Conservation (phyloP, 2,888 invertebrate genomes). For the Endomychus coccineus region DNA sequence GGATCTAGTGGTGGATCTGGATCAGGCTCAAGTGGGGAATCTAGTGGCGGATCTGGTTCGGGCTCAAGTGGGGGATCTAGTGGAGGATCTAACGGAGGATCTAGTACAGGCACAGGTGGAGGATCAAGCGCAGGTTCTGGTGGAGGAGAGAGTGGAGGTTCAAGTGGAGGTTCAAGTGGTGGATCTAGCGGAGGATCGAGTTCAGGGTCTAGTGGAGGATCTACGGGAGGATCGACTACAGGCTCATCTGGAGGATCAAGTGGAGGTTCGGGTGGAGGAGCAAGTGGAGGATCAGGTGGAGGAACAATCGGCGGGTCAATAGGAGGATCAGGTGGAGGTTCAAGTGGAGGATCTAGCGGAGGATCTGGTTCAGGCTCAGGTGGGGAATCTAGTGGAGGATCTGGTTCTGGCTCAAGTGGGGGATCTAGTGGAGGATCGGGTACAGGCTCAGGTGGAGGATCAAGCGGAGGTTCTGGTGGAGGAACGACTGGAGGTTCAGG, state of each 20-base stretch:
- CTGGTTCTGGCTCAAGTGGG: background rate
- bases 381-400: background rate
- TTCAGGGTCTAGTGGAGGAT: background rate
- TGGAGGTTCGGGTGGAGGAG: background rate
- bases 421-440: background rate
- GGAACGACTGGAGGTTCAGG: background rate
- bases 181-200: background rate
- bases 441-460: background rate
- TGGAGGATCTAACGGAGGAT: background rate
- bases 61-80: background rate
- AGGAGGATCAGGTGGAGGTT: background rate
- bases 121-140: background rate
- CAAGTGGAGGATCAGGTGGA: background rate
- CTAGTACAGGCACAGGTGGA: background rate
- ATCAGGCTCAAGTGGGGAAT: background rate
- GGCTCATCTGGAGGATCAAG: background rate
- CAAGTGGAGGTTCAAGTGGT: too few relatives aligned
- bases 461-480: background rate
- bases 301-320: background rate
- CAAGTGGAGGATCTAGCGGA: background rate
- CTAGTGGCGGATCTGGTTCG: background rate
- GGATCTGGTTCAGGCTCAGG: conserved; percentile 2
- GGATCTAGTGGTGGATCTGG: background rate
- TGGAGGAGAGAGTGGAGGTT: too few relatives aligned
- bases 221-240: background rate